Base-by-base conservation (phyloP, 2,888 invertebrate species). In the Meloe dianella region DNA sequence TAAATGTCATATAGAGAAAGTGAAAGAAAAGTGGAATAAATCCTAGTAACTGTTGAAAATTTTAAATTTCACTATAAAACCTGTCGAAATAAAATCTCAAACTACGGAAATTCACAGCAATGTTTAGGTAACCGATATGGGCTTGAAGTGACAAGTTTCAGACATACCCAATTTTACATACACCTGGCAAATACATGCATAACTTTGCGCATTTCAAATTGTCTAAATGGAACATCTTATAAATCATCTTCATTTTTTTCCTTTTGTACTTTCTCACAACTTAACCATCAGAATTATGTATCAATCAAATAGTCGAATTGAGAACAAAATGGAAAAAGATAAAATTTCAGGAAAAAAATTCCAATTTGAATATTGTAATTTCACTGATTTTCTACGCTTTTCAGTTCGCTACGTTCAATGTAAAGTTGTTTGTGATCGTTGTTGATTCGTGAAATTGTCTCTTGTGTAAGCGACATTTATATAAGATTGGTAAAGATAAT, bases 331-430 rank as follows among this genome's bases (percentile, higher is more conserved):
- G 41, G 41, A 17, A 7, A 41, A 41, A 41, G 41, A 8, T n/a
- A 17, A n/a, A 41, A 17, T n/a, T 17, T n/a, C n/a, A 41, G 2
- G 41, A 7, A 17, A 41, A 41, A 41, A 41, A 17, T 41, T 5
- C 41, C 41, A 17, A 41, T 41, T 41, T 74, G 75, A 79, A 79
- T 78, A 78, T 76, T 75, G 76, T 78, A 78, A 79, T 78, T 78
- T 77, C 77, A 17, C 75, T 76, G 71, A 74, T 76, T 76, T 71
- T 65, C 65, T 72, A 72, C 71, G 72, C 65, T 70, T 69, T 69
- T 73, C 71, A 73, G 73, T 75, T 73, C 74, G 66, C 68, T 66
- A 68, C 68, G 71, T 67, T 41, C 73, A 75, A 75, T 75, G 71
- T 72, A 72, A 14, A 3, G 12, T 12, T 75, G 75, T 76, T 76